Evolutionary conservation across 2,888 invertebrate species (phyloP).

Genomic region (Lycia hirtaria): DNA sequence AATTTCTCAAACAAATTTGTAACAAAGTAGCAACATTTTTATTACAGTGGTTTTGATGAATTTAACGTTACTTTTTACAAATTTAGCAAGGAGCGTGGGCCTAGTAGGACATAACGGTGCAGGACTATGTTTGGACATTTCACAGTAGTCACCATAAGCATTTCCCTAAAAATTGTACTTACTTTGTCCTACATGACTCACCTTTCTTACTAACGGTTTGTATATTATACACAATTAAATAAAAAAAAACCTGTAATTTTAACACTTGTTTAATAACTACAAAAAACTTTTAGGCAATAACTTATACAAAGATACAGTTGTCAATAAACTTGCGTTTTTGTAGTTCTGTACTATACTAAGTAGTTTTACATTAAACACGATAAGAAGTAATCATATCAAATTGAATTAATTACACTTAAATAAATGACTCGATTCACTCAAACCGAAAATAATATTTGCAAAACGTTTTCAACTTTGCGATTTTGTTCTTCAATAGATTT

Average conservation of each 20-base stretch:
- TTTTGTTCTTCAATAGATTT: constrained; percentile 45
- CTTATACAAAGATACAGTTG: too few species aligned
- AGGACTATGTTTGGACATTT: constrained; percentile 14
- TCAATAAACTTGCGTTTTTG: too few species aligned
- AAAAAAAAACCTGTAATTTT: too few species aligned
- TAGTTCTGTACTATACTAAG: too few species aligned
- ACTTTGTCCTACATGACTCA: not conserved
- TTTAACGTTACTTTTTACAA: constrained; percentile 18
- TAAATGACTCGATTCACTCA: constrained; percentile 43
- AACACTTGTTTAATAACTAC: too few species aligned
- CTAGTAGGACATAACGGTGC: constrained; percentile 45
- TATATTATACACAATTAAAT: too few species aligned
- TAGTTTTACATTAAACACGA: too few species aligned
- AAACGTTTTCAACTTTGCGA: constrained; percentile 58
- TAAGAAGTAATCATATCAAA: too few species aligned
- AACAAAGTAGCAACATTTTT: not conserved
- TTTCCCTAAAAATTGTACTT: not conserved
- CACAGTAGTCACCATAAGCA: not conserved
- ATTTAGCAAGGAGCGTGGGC: constrained; percentile 41
- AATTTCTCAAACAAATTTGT: not conserved
- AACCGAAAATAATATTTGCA: constrained; percentile 70
- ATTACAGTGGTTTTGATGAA: not conserved
- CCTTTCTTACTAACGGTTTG: too few species aligned
- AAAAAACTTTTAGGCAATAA: too few species aligned
- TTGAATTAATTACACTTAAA: too few species aligned